Evolutionary conservation across 92 coral and sea anemone genomes (phyloP).

Genomic region (Hydrozoanthus gracilis): DNA sequence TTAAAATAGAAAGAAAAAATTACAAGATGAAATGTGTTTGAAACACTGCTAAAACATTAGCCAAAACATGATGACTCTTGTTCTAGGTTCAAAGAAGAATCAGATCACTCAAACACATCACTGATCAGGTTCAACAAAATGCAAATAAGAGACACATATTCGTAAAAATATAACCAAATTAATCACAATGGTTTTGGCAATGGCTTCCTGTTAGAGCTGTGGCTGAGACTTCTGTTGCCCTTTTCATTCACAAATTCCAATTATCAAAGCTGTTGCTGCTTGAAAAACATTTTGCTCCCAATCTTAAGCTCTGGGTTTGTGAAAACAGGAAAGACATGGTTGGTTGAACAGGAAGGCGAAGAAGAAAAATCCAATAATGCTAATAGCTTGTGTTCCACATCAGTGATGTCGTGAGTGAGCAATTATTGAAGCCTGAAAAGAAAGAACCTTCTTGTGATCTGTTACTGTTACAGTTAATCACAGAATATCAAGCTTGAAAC

Average conservation of each 20-base stretch:
- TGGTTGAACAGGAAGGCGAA: slow-evolving; percentile 18
- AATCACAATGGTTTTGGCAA: slow-evolving; percentile 5
- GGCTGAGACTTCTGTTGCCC: background rate
- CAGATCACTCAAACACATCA: slow-evolving; percentile 1
- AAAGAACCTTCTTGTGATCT: background rate
- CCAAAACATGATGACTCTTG: background rate
- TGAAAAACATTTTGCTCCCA: background rate
- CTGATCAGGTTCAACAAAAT: slow-evolving; percentile 24
- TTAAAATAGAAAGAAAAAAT: background rate
- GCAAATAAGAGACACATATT: slow-evolving; percentile 29
- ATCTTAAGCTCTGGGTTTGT: background rate
- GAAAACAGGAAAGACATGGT: slow-evolving; percentile 30
- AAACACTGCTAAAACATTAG: background rate
- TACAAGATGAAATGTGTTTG: background rate
- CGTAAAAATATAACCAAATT: slow-evolving; percentile 1
- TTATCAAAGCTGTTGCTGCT: background rate
- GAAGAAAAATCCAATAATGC: slow-evolving; percentile 27
- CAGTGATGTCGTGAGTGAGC: slow-evolving; percentile 13
- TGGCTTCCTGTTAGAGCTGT: slow-evolving; percentile 39
- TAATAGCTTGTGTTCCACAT: slow-evolving; percentile 45
- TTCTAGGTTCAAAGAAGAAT: slow-evolving; percentile 17
- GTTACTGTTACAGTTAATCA: slow-evolving; percentile 22
- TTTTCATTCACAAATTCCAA: background rate
- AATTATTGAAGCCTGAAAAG: background rate
- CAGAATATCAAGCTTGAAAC: background rate